These are phyloP conservation scores for Pseudanteris insignis DNA, from an alignment of 2,888 invertebrate genomes.

Conservation along the genomic window DNA sequence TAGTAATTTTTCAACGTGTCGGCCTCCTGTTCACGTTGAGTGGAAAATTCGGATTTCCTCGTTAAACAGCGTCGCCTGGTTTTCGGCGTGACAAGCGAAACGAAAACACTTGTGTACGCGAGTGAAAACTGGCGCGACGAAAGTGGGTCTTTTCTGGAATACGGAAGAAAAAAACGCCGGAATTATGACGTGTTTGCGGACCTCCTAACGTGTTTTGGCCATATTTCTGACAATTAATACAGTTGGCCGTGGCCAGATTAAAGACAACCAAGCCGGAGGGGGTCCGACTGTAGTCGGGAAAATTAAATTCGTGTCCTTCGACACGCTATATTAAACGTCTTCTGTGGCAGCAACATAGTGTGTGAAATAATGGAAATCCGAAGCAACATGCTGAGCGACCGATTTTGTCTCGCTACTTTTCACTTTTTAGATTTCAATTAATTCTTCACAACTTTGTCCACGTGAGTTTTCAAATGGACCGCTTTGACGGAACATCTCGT, in stretches of 20 bases:
- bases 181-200: constrained; percentile 55
- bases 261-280: constrained; percentile 53
- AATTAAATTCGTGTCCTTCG: constrained; percentile 50
- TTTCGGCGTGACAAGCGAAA: constrained; percentile 35
- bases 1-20: constrained; percentile 53
- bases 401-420: too few species aligned
- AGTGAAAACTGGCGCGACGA: constrained; percentile 31
- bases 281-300: constrained; percentile 42
- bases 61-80: constrained; percentile 45
- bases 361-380: constrained; percentile 45
- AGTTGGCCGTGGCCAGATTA: constrained; percentile 62
- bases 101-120: constrained; percentile 36
- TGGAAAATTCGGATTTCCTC: constrained; percentile 47
- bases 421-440: too few species aligned
- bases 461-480: too few species aligned
- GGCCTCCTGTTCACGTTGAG: constrained; percentile 34
- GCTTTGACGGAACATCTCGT: too few species aligned
- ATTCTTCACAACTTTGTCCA: too few species aligned
- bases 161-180: constrained; percentile 21
- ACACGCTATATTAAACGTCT: constrained; percentile 46
- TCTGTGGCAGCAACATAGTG: constrained; percentile 50
- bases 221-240: constrained; percentile 64
- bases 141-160: constrained; percentile 27
- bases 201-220: constrained; percentile 62
- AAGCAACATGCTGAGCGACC: constrained; percentile 1